Percentiles rank a stretch among this genome's conserved stretches.
These are phyloP conservation scores for Atherinosoma microstoma DNA, from an alignment of 2,797 vertebrate genomes.

Conservation along the genomic window DNA sequence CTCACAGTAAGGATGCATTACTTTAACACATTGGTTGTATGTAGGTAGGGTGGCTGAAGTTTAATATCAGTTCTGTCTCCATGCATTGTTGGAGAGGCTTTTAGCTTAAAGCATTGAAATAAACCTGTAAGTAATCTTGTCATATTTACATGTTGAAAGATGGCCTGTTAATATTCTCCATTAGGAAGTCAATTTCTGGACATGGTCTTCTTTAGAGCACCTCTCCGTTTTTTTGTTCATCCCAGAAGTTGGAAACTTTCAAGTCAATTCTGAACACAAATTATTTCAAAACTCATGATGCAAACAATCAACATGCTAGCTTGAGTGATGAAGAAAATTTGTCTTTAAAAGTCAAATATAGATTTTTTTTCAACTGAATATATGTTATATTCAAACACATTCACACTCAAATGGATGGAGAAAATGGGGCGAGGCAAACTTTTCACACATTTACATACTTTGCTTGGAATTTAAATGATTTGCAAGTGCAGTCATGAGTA, in stretches of 20 bases:
- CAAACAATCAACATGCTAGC: too few species aligned
- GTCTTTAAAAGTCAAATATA: too few species aligned
- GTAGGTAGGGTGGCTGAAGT: slow-evolving; percentile 9
- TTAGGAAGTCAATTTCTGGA: too few species aligned
- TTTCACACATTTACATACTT: neutral
- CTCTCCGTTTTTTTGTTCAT: too few species aligned
- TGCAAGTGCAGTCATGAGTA: neutral
- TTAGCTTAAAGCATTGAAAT: neutral
- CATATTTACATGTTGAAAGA: too few species aligned
- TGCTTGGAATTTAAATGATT: neutral
- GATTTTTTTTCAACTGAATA: too few species aligned
- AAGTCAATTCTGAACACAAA: too few species aligned
- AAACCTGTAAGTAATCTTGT: neutral
- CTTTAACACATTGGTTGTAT: slow-evolving; percentile 10
- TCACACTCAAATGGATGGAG: neutral
- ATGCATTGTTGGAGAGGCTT: neutral
- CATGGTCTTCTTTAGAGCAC: too few species aligned
- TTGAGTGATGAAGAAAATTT: too few species aligned
- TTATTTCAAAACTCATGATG: too few species aligned
- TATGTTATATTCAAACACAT: too few species aligned
- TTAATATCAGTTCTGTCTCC: slow-evolving; percentile 7
- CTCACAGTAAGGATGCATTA: slow-evolving; percentile 1
- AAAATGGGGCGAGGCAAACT: neutral
- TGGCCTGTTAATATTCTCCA: neutral
- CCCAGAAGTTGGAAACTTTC: too few species aligned